Base-by-base conservation (phyloP, 35 echinoderm and acorn worm genomes). In the Chiridota heheva region DNA sequence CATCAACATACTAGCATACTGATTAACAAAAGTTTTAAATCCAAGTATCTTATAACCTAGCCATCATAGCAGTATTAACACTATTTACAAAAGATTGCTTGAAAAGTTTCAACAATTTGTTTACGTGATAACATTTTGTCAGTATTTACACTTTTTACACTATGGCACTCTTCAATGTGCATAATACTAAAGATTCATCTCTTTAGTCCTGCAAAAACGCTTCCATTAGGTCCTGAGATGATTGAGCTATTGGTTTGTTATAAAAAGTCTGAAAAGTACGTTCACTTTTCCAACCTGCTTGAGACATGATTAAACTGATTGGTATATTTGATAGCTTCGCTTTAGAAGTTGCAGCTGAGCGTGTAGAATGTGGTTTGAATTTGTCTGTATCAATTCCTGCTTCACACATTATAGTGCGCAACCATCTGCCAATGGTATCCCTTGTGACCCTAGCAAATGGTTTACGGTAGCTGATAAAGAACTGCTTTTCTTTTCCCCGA, bases 341-440 rank as follows among this genome's bases (percentile, higher is more conserved):
- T 38, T 59, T 77, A 10, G 73, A 77, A 7, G 39, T 17, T 33
- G 73, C 73, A 17, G 73, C 73, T 31, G 73, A 26, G 1, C 73
- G 25, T 17, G 44, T 38, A 36, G 73, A 77, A n/a, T 77, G 47
- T 0, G 48, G 73, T 35, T 77, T 77, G n/a, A 77, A 77, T 42
- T 45, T 24, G 1, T 2, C 6, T 4, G 6, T 18, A 25, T 86
- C 70, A 16, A 77, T 56, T 1, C 70, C 70, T 28, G 72, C 69
- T 28, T 44, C 10, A 4, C 27, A 5, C 69, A 76, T 43, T 1
- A 76, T 20, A 18, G 8, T 16, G 36, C 44, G 42, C 5, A 86
- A 8, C 83, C 83, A 86, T 36, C 83, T 74, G 1, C 12, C 73
- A 29, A 70, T 70, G 20, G 86, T 89, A 20, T 70, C 64, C 56